These are phyloP conservation scores for Phalacrocorax aristotelis DNA, from an alignment of 2,113 vertebrate species.

Conservation along the genomic window DNA sequence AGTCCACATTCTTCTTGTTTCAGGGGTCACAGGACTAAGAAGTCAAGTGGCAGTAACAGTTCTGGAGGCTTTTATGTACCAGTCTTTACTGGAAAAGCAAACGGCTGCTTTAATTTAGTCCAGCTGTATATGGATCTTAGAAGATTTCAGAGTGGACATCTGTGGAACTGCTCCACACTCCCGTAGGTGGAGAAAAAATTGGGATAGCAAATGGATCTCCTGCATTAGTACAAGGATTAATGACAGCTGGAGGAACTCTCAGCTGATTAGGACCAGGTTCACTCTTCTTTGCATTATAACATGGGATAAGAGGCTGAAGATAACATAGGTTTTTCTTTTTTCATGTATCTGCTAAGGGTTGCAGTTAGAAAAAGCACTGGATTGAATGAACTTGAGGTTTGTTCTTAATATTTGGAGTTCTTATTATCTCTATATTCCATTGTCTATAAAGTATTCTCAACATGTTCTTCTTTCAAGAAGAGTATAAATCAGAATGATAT, in stretches of 20 bases:
- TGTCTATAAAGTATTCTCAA: conserved; percentile 3
- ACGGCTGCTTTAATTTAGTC: neutral
- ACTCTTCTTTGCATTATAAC: neutral
- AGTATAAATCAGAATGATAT: neutral
- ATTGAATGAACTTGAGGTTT: neutral
- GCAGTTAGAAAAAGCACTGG: neutral
- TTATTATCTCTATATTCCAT: neutral
- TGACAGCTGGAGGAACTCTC: neutral
- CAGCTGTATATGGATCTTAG: neutral
- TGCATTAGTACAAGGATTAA: neutral
- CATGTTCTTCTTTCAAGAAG: neutral
- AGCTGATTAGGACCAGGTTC: neutral
- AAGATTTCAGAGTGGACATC: neutral
- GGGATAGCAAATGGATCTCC: neutral
- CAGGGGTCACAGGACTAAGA: neutral
- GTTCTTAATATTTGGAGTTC: neutral
- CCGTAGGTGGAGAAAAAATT: neutral
- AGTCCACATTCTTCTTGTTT: conserved; percentile 3
- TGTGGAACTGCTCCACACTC: neutral
- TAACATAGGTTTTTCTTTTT: neutral
- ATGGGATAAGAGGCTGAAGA: neutral
- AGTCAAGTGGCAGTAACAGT: conserved; percentile 15
- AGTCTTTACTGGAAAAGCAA: neutral
- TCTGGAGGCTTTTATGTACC: neutral
- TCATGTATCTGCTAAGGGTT: neutral